Conservation (phyloP, 2,113 vertebrate species). For the Cebus imitator region DNA sequence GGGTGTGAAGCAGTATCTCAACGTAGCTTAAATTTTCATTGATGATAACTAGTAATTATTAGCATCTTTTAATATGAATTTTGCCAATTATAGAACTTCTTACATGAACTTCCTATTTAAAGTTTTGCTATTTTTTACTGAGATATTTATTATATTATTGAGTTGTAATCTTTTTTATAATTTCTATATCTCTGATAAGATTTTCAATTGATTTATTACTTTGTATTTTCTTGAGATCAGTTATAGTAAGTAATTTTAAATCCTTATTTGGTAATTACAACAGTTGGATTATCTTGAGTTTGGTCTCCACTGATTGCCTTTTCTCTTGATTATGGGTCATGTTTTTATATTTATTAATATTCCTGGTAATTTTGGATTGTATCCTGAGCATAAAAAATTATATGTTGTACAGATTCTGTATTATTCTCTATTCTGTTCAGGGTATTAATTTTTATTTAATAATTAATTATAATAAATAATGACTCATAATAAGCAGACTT, state of each 20-base stretch:
- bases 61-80: not conserved
- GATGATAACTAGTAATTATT: not conserved
- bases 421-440: not conserved
- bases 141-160: not conserved
- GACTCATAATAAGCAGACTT: not conserved
- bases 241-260: not conserved
- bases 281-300: not conserved
- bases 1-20: not conserved
- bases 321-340: not conserved
- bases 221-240: not conserved
- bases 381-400: not conserved
- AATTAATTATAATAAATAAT: not conserved
- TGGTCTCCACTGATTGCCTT: not conserved
- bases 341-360: not conserved
- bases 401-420: not conserved
- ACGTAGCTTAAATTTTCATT: not conserved
- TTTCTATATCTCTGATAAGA: not conserved
- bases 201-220: not conserved
- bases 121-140: not conserved
- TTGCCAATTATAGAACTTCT: not conserved
- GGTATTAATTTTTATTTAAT: not conserved
- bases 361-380: not conserved
- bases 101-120: not conserved
- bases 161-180: not conserved
- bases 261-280: not conserved